Percentiles rank a stretch among this genome's conserved stretches.
These are phyloP conservation scores for Cynopterus sphinx DNA, from an alignment of 2,797 vertebrate genomes.

Conservation along the genomic window DNA sequence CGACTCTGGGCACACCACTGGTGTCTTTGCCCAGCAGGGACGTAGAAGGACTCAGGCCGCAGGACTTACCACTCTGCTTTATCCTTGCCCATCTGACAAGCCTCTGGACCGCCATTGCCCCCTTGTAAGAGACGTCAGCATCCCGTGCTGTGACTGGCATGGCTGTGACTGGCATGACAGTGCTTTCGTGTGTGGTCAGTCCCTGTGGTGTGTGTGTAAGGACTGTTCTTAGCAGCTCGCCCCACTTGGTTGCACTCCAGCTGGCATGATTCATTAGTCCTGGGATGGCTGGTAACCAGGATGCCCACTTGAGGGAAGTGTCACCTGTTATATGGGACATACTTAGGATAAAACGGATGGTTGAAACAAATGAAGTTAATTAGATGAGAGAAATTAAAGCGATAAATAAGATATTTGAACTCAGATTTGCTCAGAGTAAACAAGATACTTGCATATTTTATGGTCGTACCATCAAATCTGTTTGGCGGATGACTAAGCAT, in stretches of 20 bases:
- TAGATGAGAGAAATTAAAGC: background rate
- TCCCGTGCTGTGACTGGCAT: background rate
- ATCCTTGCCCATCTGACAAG: background rate
- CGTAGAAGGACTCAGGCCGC: background rate
- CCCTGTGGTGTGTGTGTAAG: slow-evolving; percentile 20
- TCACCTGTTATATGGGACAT: background rate
- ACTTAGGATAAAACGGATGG: slow-evolving; percentile 21
- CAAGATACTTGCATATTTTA: background rate
- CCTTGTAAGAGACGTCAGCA: background rate
- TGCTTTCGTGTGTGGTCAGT: background rate
- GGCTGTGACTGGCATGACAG: background rate
- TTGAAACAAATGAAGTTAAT: slow-evolving; percentile 36
- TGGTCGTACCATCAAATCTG: background rate
- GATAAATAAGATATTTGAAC: slow-evolving; percentile 8
- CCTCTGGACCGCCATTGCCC: background rate
- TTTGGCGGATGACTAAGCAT: background rate
- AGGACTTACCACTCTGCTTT: background rate
- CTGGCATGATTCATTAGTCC: background rate
- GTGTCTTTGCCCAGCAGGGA: background rate
- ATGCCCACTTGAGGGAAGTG: background rate
- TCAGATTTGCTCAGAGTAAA: background rate
- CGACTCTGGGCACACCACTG: background rate
- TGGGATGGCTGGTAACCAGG: background rate
- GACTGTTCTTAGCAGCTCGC: background rate
- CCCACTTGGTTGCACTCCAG: background rate